A percentile compares a stretch with the other conserved stretches of the same genome.
Evolutionary conservation across 2,888 invertebrate species (phyloP).

Genomic region (Alviniconcha strummeri): DNA sequence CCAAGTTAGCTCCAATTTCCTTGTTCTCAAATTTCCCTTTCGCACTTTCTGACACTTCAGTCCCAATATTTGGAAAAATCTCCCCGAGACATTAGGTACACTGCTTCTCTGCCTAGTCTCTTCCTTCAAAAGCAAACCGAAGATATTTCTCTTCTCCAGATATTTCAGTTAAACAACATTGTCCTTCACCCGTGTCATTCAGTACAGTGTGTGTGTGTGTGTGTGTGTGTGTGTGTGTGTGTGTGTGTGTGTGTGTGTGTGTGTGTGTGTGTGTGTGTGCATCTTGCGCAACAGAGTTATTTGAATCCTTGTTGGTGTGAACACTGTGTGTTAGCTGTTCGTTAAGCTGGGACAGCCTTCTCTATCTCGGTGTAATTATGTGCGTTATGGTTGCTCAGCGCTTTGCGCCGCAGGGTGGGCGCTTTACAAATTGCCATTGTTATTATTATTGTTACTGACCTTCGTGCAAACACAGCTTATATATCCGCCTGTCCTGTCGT

Average conservation of each 20-base stretch:
- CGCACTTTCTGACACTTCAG: too few species aligned
- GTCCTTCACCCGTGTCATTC: not conserved
- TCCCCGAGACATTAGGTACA: too few species aligned
- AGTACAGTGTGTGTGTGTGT: not conserved
- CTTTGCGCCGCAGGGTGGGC: not conserved
- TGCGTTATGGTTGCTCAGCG: not conserved
- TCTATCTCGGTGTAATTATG: not conserved
- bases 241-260: constrained; percentile 18
- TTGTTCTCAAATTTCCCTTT: too few species aligned
- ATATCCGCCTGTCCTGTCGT: not conserved
- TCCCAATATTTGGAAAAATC: too few species aligned
- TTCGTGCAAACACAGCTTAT: not conserved
- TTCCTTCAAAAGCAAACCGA: not conserved
- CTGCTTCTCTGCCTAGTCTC: too few species aligned
- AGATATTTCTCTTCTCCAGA: not conserved
- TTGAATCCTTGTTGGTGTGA: not conserved
- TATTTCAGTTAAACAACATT: too few species aligned
- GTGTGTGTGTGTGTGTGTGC: constrained; percentile 14
- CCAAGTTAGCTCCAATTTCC: too few species aligned
- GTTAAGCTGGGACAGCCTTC: too few species aligned
- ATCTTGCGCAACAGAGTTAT: not conserved
- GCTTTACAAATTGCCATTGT: not conserved
- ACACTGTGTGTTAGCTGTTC: too few species aligned
- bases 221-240: not conserved
- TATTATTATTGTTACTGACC: not conserved